Base-by-base conservation (phyloP, 2,797 vertebrate species). In the Ptychadena robeensis region DNA sequence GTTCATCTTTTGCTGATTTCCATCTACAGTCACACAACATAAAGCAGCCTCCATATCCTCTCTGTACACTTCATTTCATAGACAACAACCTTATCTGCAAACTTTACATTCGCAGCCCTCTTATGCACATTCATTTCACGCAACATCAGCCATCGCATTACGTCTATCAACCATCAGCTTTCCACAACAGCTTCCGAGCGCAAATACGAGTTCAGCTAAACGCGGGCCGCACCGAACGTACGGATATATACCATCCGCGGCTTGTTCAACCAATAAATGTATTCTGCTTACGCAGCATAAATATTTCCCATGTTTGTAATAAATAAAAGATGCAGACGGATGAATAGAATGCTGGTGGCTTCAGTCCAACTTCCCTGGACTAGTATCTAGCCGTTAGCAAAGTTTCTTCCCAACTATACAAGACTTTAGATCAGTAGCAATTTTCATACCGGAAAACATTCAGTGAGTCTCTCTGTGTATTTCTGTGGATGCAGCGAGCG, bases 31-130 rank as follows among this genome's bases (percentile, higher is more conserved):
- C 73, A 64, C 81, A 79, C 44, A 68, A 72, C 75, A 79, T 79
- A 83, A 83, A 83, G 61, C 76, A 79, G 48, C 27, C 40, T 73
- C 74, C 68, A 78, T 79, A 57, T 78, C 75, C 61, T 48, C 61
- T 77, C 44, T 61, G 37, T 83, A 79, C 70, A 79, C 82, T 79
- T 79, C 75, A 83, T 79, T 79, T 79, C 82, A 83, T 79, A 73
- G 76, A 79, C 82, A 83, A 78, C 74, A 78, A 67, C 82, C 76
- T 73, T 83, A 83, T 83, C 82, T 38, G 48, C 82, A 83, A 79
- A 79, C 76, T 79, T 73, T 67, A 79, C 77, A 73, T 83, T 83
- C 31, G 9, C 70, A 31, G 64, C 69, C 48, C 40, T 27, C 34
- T 78, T 79, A 63, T 22, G 53, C 63, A 79, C 76, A 83, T 83